A percentile compares a stretch with the other conserved stretches of the same genome.
Evolutionary conservation across 2,113 vertebrate genomes (phyloP).

Genomic region (Danio rerio): DNA sequence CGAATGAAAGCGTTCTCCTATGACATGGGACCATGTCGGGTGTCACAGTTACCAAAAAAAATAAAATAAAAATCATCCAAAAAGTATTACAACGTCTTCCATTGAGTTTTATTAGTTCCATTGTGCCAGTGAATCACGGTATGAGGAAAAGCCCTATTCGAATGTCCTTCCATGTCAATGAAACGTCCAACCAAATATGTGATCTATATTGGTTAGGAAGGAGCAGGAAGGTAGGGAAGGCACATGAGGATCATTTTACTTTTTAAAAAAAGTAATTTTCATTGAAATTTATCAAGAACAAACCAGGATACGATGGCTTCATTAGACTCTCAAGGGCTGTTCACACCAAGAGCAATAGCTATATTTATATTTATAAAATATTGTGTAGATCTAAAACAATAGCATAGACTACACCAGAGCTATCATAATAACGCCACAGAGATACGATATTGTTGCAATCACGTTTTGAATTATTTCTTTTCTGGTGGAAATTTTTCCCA

Average conservation of each 20-base stretch:
- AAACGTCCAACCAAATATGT: conserved; percentile 10
- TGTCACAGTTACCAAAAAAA: conserved; percentile 27
- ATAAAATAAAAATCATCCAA: not conserved
- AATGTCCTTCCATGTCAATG: conserved; percentile 9
- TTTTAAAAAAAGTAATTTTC: conserved; percentile 20
- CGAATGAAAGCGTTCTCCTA: conserved; percentile 16
- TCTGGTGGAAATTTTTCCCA: too few species aligned
- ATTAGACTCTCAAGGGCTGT: not conserved
- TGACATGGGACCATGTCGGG: not conserved
- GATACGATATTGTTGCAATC: too few species aligned
- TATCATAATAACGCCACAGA: too few species aligned
- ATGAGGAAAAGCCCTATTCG: conserved; percentile 2
- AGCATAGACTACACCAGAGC: too few species aligned
- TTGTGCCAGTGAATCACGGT: conserved; percentile 4
- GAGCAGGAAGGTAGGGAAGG: conserved; percentile 9
- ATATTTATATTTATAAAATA: too few species aligned
- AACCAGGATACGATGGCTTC: conserved; percentile 2
- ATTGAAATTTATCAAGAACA: not conserved
- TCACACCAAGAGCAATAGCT: too few species aligned
- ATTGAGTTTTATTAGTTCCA: not conserved
- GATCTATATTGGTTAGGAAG: conserved; percentile 30
- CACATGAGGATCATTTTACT: conserved; percentile 35
- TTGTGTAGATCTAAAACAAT: too few species aligned
- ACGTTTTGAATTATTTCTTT: too few species aligned
- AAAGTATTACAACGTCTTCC: not conserved